phyloP scores from a whole-genome alignment of 1,140 invertebrate species.

The Sycophila sp. region DNA sequence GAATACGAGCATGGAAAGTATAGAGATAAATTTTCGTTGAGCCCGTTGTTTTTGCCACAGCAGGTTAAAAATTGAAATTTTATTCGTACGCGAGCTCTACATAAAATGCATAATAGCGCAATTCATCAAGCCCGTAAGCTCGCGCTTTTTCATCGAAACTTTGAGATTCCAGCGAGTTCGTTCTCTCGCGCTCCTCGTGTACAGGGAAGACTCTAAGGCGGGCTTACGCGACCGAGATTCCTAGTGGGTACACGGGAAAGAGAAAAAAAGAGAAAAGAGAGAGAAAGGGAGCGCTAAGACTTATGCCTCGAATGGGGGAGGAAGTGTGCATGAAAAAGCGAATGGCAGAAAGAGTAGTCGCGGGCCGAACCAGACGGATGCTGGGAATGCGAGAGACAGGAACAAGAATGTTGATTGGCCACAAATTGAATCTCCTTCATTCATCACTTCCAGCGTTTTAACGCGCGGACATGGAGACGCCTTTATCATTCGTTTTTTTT shows the following conservation, averaged over 20 bases:
- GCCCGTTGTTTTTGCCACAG: neutral
- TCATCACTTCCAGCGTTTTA: constrained; percentile 52
- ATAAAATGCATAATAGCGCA: constrained; percentile 31
- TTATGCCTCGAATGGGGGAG: neutral
- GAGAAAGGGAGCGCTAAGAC: neutral
- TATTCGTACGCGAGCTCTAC: constrained; percentile 3
- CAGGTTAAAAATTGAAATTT: constrained; percentile 27
- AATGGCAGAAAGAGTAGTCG: neutral
- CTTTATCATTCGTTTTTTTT: neutral
- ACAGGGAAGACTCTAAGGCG: neutral
- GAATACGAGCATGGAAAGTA: neutral
- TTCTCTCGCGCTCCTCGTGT: neutral
- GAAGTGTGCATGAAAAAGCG: neutral
- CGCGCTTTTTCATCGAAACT: constrained; percentile 32
- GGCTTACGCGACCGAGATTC: neutral
- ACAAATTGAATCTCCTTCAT: constrained; percentile 62
- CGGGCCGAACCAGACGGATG: neutral
- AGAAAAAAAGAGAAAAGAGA: neutral
- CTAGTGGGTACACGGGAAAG: neutral
- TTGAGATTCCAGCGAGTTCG: constrained; percentile 17
- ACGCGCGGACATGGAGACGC: neutral
- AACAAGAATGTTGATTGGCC: constrained; percentile 63
- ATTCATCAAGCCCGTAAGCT: constrained; percentile 30
- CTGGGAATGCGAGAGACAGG: constrained; percentile 36
- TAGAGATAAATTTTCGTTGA: constrained; percentile 23